These are phyloP conservation scores for Propithecus coquereli DNA, from an alignment of 2,113 vertebrate genomes.

Conservation along the genomic window DNA sequence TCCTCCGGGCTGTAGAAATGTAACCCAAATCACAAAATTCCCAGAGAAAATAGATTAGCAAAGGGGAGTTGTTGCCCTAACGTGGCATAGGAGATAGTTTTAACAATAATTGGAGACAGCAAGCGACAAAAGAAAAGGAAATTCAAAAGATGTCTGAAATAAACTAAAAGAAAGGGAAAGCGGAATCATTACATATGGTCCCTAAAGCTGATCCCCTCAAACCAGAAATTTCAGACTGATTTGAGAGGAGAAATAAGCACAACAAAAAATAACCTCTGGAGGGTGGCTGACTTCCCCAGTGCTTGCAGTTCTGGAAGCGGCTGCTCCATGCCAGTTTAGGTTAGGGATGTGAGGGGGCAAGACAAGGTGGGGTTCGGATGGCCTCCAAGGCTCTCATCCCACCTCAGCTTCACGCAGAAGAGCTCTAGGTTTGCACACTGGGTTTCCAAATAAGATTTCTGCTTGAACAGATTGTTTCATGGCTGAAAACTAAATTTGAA, in stretches of 20 bases:
- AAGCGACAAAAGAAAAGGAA: not conserved
- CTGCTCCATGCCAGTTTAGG: not conserved
- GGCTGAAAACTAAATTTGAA: not conserved
- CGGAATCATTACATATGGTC: not conserved
- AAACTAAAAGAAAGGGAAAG: not conserved
- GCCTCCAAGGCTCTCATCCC: rapidly evolving
- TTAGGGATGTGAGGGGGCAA: rapidly evolving
- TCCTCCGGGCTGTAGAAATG: not conserved
- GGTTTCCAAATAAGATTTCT: not conserved
- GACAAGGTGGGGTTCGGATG: not conserved
- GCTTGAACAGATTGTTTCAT: not conserved
- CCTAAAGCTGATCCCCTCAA: not conserved
- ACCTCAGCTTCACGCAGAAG: not conserved
- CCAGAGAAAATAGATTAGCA: not conserved
- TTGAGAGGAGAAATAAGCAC: not conserved
- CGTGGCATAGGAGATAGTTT: not conserved
- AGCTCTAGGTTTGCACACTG: not conserved
- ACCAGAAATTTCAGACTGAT: not conserved
- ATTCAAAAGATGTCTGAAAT: not conserved
- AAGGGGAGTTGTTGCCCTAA: not conserved
- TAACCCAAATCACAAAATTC: not conserved
- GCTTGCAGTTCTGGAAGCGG: not conserved
- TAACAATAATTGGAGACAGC: not conserved
- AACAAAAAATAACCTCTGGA: not conserved
- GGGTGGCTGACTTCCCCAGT: not conserved